Percentiles rank a stretch among this genome's conserved stretches.
These are phyloP conservation scores for Bombus sibiricus DNA, from an alignment of 1,140 invertebrate genomes.

Conservation along the genomic window DNA sequence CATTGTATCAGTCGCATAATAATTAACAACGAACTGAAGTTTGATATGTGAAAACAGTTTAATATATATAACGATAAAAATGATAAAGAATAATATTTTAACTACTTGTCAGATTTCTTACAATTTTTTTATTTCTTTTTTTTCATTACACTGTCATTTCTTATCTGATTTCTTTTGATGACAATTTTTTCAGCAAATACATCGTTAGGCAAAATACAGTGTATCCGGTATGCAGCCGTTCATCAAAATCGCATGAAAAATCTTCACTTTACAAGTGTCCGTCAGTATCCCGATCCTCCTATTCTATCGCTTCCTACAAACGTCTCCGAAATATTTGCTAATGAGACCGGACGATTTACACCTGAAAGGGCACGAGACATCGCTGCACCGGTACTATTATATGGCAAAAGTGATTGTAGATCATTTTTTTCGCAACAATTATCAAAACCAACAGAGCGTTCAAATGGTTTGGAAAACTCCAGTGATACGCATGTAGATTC, in stretches of 20 bases:
- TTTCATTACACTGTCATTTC: background rate
- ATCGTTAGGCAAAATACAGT: slow-evolving; percentile 33
- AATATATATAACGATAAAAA: background rate
- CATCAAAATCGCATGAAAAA: slow-evolving; percentile 36
- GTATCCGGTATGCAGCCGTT: background rate
- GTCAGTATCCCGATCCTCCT: slow-evolving; percentile 74
- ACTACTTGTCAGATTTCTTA: background rate
- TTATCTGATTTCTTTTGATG: background rate
- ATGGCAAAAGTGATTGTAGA: slow-evolving; percentile 60
- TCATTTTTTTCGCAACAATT: background rate
- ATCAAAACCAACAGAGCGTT: background rate
- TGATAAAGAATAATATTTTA: background rate
- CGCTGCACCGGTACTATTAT: slow-evolving; percentile 83
- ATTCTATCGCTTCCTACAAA: slow-evolving; percentile 81
- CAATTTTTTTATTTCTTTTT: too few relatives aligned
- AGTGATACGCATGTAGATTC: slow-evolving; percentile 85
- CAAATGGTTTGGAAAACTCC: slow-evolving; percentile 40
- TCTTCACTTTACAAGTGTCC: slow-evolving; percentile 67
- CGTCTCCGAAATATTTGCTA: slow-evolving; percentile 71
- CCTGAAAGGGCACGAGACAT: slow-evolving; percentile 85
- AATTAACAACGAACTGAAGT: too few relatives aligned
- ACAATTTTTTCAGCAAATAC: slow-evolving; percentile 24
- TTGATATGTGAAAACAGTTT: too few relatives aligned
- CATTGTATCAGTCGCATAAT: background rate
- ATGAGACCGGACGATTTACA: slow-evolving; percentile 85